Base-by-base conservation (phyloP, 2,113 vertebrate genomes). In the Cyanoramphus novaezelandiae region DNA sequence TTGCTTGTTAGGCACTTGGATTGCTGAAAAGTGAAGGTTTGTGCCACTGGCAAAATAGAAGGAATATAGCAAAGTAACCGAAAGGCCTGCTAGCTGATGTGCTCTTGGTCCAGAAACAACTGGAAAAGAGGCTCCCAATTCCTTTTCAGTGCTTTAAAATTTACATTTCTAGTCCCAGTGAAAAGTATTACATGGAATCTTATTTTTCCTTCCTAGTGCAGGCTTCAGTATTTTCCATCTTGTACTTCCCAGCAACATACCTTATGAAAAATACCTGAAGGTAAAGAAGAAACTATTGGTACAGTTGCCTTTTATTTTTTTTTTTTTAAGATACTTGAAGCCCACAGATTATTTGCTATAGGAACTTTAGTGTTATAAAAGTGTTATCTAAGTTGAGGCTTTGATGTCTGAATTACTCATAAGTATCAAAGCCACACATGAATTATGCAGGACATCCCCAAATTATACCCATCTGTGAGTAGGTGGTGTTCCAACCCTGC, bases 401-500 rank as follows among this genome's bases (percentile, higher is more conserved):
- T 96, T 96, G 95, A 96, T 96, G 95, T 96, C 75, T 94, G 91
- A 95, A 97, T 96, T 97, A 94, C 94, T 96, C 87, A 95, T 95
- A 92, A 97, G 87, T 97, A 97, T 95, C 93, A 97, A 95, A 97
- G 95, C 92, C 90, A 94, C 86, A 93, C 69, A 95, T 94, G 96
- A 96, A 97, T 97, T 96, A 96, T 97, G 91, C 92, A 97, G 94
- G 96, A 95, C 93, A 96, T 97, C 94, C 93, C 95, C 90, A 94
- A 96, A 96, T 96, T 76, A 96, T 91, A 94, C 92, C 93, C 95
- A 97, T 97, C 91, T 92, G 79, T 94, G 93, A 97, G 95, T 97
- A 96, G 96, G 94, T 91, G 93, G 95, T 96, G 87, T 96, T 97
- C 85, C 91, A 96, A 85, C 88, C 76, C 86, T 83, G 82, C 52